A percentile compares a stretch with the other conserved stretches of the same genome.
Conservation (phyloP, 2,888 invertebrate genomes). For the Hirtodrosophila duncani region DNA sequence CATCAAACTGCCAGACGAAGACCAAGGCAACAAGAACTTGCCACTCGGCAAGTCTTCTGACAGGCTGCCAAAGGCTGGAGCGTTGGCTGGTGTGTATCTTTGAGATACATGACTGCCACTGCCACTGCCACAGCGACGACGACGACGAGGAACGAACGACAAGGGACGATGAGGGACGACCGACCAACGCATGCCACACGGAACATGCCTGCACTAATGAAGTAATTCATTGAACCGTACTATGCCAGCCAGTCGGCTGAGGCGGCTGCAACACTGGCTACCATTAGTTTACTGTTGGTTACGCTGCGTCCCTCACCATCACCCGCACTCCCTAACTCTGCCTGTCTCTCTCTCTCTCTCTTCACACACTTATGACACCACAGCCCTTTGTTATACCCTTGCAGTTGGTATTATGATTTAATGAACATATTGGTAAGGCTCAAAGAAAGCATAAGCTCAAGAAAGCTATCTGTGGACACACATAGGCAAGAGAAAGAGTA, state of each 20-base stretch:
- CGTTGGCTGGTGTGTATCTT: conserved; percentile 21
- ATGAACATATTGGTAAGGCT: no score
- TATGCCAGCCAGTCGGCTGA: no score
- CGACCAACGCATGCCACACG: conserved; percentile 63
- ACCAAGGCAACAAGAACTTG: conserved; percentile 21
- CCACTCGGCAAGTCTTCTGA: conserved; percentile 33
- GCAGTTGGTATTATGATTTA: no score
- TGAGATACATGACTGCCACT: conserved; percentile 44
- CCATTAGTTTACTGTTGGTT: conserved; percentile 63
- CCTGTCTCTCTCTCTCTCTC: conserved; percentile 6
- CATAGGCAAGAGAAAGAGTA: no score
- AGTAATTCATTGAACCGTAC: conserved; percentile 75
- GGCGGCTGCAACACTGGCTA: conserved; percentile 40
- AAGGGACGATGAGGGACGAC: no score
- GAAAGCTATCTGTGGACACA: no score
- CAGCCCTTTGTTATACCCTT: conserved; percentile 28
- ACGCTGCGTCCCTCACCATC: conserved; percentile 19
- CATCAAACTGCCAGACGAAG: conserved; percentile 32
- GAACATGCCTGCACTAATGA: conserved; percentile 71
- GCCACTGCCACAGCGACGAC: conserved; percentile 12
- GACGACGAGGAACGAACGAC: conserved; percentile 6
- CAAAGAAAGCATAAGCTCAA: no score
- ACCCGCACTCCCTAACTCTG: not conserved
- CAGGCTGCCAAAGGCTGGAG: not conserved
- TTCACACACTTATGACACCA: not conserved